Evolutionary conservation across 2,888 invertebrate species (phyloP).

Genomic region (Parnassius smintheus): DNA sequence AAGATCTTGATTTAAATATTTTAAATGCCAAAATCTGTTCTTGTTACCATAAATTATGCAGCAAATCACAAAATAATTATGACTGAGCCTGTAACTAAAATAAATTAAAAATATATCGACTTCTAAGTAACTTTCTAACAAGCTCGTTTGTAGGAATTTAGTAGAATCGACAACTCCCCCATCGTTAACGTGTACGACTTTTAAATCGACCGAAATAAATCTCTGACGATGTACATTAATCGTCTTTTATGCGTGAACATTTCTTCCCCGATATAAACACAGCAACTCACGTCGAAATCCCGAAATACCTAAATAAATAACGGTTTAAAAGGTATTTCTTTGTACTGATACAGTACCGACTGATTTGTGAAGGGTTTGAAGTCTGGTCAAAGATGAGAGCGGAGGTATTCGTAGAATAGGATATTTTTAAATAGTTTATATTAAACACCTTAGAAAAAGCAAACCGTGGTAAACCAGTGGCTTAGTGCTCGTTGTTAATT

Average conservation of each 20-base stretch:
- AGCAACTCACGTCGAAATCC: conserved; percentile 37
- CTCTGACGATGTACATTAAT: conserved; percentile 18
- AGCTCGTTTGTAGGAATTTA: conserved; percentile 3
- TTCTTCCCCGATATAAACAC: conserved; percentile 33
- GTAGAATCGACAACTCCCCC: conserved; percentile 12
- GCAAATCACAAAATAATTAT: no score
- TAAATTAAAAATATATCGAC: no score
- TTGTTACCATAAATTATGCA: no score
- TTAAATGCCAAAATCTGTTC: no score
- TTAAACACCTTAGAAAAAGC: no score
- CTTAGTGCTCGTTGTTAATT: no score
- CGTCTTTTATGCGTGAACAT: conserved; percentile 27
- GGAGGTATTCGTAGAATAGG: no score
- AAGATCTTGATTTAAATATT: no score
- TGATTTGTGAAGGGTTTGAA: conserved; percentile 70
- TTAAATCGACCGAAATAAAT: conserved; percentile 20
- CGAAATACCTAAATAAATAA: conserved; percentile 68
- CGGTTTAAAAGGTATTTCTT: conserved; percentile 61
- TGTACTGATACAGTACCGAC: conserved; percentile 67
- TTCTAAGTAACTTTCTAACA: neutral
- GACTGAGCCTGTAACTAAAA: no score
- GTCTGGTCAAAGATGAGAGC: conserved; percentile 38
- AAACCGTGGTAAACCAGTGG: no score
- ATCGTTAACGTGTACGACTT: conserved; percentile 13
- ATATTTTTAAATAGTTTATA: no score